Evolutionary conservation across 2,113 vertebrate species (phyloP).

Genomic region (Petrocephalus zakoni): DNA sequence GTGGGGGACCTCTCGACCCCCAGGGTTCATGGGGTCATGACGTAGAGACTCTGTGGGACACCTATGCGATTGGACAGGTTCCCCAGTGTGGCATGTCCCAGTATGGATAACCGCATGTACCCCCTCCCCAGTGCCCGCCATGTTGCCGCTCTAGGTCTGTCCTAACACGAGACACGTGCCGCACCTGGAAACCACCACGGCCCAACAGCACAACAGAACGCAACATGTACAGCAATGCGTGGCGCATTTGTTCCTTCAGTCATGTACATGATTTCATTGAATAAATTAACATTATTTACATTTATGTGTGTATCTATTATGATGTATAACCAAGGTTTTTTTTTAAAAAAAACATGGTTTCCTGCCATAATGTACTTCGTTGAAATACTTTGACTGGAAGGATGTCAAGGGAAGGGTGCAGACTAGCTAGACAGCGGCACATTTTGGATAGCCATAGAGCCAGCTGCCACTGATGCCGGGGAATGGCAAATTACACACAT

Average conservation of each 20-base stretch:
- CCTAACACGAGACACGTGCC: neutral
- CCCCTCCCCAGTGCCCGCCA: neutral
- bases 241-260: slow-evolving; percentile 19
- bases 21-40: neutral
- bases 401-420: neutral
- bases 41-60: neutral
- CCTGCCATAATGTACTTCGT: neutral
- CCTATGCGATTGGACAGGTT: neutral
- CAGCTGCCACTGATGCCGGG: neutral
- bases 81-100: neutral
- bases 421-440: neutral
- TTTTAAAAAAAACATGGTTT: neutral
- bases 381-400: neutral
- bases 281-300: slow-evolving; percentile 51
- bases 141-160: neutral
- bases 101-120: neutral
- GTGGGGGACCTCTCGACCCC: neutral
- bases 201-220: slow-evolving; percentile 29
- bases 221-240: slow-evolving; percentile 14
- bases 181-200: slow-evolving; percentile 19
- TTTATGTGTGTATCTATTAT: neutral
- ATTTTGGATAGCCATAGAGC: neutral
- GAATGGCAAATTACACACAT: neutral
- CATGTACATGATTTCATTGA: slow-evolving; percentile 48
- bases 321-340: neutral